A percentile compares a stretch with the other conserved stretches of the same genome.
These are phyloP conservation scores for Drosophila gunungcola DNA, from an alignment of 1,140 invertebrate genomes.

Conservation along the genomic window DNA sequence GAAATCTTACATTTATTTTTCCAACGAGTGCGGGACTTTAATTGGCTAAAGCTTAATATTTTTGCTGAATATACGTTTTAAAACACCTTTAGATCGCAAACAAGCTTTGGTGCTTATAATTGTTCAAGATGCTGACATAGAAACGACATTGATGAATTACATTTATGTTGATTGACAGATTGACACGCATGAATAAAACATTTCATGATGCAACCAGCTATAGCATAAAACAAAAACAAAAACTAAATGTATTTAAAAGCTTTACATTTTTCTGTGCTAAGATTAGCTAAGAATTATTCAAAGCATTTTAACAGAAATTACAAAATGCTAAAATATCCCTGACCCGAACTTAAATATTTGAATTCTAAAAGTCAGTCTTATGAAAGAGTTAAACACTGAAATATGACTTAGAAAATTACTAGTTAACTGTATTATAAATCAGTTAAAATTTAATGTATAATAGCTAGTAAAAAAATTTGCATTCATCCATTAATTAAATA, in stretches of 20 bases:
- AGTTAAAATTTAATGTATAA: no score
- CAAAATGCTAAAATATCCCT: not conserved
- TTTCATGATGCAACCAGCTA: constrained; percentile 6
- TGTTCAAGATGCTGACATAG: constrained; percentile 34
- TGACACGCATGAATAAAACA: constrained; percentile 50
- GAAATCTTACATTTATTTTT: constrained; percentile 10
- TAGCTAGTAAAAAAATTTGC: no score
- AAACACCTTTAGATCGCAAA: constrained; percentile 7
- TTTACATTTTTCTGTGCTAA: not conserved
- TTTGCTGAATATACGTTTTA: constrained; percentile 5
- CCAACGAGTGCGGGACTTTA: not conserved
- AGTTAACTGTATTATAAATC: no score
- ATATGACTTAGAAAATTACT: no score
- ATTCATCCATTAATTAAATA: no score
- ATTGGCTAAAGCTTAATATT: constrained; percentile 15
- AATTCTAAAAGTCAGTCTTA: no score
- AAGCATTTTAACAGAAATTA: not conserved
- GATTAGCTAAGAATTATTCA: not conserved
- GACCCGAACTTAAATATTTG: not conserved
- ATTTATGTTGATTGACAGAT: constrained; percentile 16
- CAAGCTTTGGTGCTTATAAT: constrained; percentile 31
- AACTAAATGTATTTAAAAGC: not conserved
- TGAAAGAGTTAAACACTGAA: no score
- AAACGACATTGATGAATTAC: constrained; percentile 38
- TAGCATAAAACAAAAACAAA: not conserved